Evolutionary conservation across 2,113 vertebrate genomes (phyloP).

Genomic region (Triplophysa tibetana): DNA sequence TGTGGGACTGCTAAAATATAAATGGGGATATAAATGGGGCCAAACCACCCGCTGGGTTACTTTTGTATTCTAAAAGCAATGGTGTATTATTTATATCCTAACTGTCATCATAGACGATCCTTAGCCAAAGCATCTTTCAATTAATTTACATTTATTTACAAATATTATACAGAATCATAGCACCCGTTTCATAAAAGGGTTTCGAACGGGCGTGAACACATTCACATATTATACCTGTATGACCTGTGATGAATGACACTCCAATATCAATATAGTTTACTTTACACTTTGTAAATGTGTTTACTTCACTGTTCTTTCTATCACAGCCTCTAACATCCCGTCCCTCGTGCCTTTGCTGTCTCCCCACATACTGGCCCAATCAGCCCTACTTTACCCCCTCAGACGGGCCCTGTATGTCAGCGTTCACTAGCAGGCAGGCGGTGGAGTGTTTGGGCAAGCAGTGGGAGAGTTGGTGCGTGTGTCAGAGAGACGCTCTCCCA

Average conservation of each 20-base stretch:
- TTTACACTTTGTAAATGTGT: conserved; percentile 39
- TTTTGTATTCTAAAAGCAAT: too few species aligned
- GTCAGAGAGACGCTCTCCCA: conserved; percentile 83
- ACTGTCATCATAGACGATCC: too few species aligned
- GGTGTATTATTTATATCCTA: too few species aligned
- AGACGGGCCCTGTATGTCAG: conserved; percentile 74
- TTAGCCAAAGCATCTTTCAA: too few species aligned
- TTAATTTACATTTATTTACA: too few species aligned
- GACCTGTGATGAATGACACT: neutral
- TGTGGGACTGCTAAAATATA: too few species aligned
- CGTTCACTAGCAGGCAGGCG: conserved; percentile 62
- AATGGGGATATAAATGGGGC: too few species aligned
- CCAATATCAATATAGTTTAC: neutral
- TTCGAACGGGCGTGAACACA: too few species aligned
- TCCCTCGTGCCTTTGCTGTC: conserved; percentile 42
- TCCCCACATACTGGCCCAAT: conserved; percentile 54
- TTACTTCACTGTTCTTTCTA: conserved; percentile 9
- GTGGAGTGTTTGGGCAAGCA: conserved; percentile 67
- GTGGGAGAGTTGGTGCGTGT: conserved; percentile 83
- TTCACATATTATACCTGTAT: too few species aligned
- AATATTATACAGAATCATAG: neutral
- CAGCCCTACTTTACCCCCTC: conserved; percentile 62
- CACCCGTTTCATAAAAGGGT: too few species aligned
- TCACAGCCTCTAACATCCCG: neutral
- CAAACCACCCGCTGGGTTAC: too few species aligned